These are phyloP conservation scores for Dicranocentrus wangi DNA, from an alignment of 2,888 invertebrate species.

Conservation along the genomic window DNA sequence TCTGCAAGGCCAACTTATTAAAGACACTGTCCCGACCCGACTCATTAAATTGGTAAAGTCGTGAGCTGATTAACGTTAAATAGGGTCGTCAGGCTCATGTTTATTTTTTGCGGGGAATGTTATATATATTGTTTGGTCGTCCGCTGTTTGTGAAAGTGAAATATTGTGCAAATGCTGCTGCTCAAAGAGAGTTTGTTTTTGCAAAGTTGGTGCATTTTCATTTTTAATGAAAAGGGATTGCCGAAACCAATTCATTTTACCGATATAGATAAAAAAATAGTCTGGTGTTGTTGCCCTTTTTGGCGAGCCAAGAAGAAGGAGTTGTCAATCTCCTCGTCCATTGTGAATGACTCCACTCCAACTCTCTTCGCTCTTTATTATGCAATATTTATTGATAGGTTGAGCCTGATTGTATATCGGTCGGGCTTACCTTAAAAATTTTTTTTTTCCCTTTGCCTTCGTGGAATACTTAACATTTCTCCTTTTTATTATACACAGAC, in stretches of 20 bases:
- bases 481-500: too few species aligned
- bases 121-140: background rate
- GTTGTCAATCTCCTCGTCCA: constrained; percentile 15
- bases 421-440: too few species aligned
- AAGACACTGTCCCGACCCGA: constrained; percentile 29
- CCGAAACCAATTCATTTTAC: background rate
- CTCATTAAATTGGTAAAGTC: constrained; percentile 48
- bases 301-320: constrained; percentile 6
- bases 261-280: background rate
- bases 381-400: constrained; percentile 25
- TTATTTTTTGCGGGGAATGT: constrained; percentile 40
- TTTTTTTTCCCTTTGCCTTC: background rate
- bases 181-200: constrained; percentile 11
- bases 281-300: background rate
- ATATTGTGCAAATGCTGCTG: background rate
- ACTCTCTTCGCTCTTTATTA: background rate
- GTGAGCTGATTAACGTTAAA: constrained; percentile 60
- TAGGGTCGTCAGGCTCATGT: constrained; percentile 40
- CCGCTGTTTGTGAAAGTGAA: constrained; percentile 39
- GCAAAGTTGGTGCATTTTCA: background rate
- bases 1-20: constrained; percentile 32
- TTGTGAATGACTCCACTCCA: background rate
- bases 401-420: too few species aligned
- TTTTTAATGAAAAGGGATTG: background rate
- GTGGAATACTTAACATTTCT: too few species aligned